A percentile compares a stretch with the other conserved stretches of the same genome.
phyloP scores from a whole-genome alignment of 2,797 vertebrate genomes.

The Microctenopoma stevenorrisi region DNA sequence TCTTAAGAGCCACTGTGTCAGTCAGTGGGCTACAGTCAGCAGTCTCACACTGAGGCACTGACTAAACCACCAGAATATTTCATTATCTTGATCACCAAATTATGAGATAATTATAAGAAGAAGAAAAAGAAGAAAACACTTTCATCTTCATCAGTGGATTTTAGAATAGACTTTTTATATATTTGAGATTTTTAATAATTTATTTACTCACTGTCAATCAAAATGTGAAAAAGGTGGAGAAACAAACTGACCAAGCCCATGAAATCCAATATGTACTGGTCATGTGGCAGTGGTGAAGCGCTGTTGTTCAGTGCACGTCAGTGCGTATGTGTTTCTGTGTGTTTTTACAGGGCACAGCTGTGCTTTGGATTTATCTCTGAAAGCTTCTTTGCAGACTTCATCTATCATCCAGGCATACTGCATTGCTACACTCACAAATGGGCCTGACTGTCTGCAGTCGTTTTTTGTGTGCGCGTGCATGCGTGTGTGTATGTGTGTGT shows the following conservation, averaged over 20 bases:
- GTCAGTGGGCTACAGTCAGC: conserved; percentile 51
- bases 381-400: conserved; percentile 79
- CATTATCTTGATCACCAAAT: too few relatives aligned
- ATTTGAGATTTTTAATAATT: not conserved
- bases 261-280: conserved; percentile 52
- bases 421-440: conserved; percentile 45
- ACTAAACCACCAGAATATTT: not conserved
- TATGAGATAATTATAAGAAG: too few relatives aligned
- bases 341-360: conserved; percentile 76
- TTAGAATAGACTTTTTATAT: too few relatives aligned
- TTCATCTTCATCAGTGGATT: too few relatives aligned
- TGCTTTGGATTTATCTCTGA: conserved; percentile 80
- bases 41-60: not conserved
- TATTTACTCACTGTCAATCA: conserved; percentile 16
- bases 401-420: conserved; percentile 65
- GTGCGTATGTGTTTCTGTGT: conserved; percentile 27
- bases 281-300: conserved; percentile 46
- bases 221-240: conserved; percentile 6
- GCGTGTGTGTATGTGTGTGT: conserved; percentile 11
- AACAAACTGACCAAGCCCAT: conserved; percentile 25
- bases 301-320: conserved; percentile 18
- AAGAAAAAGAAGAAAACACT: too few relatives aligned
- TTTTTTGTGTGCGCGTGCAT: conserved; percentile 3
- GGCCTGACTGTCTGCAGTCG: conserved; percentile 11
- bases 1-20: conserved; percentile 56